Evolutionary conservation across 2,888 invertebrate species (phyloP), one percentile per base, ranked within the genome.

Genomic region (Oxyteleia sp.): DNA sequence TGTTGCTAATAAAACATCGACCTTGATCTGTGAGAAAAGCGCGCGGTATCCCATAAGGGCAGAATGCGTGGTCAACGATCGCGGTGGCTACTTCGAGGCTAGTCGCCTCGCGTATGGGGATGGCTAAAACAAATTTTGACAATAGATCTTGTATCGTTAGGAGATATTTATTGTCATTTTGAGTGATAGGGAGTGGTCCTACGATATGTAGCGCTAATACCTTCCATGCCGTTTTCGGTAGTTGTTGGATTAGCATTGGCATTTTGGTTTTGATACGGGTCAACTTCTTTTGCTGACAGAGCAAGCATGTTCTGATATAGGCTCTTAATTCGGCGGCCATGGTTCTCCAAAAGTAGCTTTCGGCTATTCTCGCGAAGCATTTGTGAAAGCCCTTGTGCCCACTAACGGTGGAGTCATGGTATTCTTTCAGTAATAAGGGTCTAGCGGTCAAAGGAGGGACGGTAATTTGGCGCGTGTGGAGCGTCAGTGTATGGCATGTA

Each of bases 21-120:
- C 69, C 55, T 35, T 55, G 55, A 11, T 69, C 57, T 0, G 69
- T 57, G 20, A 69, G 13, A 13, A 69, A 45, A 0, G 69, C 43
- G 11, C 18, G 38, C 2, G 57, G 69, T 0, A 43, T 10, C 5
- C 55, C 57, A 41, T 20, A 69, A 15, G 16, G 38, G 16, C 47
- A 69, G 1, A 69, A 45, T 11, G 45, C 29, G 10, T 57, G 16
- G 2, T 41, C 41, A 1, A 20, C 16, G 7, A 68, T 43, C n/a
- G 41, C 68, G 0, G 4, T 18, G 1, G 49, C 43, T 3, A 64
- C 47, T n/a, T 10, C 18, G 2, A 23, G n/a, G 1, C 26, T n/a
- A 0, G 23, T 26, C 8, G 53, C 13, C n/a, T 53, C 53, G 11
- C 13, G 1, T 41, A 68, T 7, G 1, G 68, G 53, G 0, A 49